Base-by-base conservation (phyloP, 2,888 invertebrate species). In the Oxystoma pomonae region DNA sequence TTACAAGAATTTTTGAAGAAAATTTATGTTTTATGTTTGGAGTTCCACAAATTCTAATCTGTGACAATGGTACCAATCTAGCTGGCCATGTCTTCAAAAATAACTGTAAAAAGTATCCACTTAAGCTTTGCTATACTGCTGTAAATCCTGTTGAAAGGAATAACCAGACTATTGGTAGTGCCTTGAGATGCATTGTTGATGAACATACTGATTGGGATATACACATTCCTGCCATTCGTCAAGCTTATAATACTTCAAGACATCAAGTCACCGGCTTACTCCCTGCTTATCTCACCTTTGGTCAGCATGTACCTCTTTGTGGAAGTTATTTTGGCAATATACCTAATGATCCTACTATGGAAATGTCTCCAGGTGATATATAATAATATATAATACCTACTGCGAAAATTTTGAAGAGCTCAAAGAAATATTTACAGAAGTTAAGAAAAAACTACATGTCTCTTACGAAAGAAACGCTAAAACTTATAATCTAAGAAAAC, bases 11-110 rank as follows among this genome's bases (percentile, higher is more conserved):
- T 2, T 22, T 71, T 7, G 59, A 58, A 65, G 35, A 35, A 12
- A 12, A 35, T 35, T 3, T 35, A 7, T 35, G 3, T 35, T 12
- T 35, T 35, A 35, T 68, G 5, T 75, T 70, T 66, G 73, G 73
- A 5, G 70, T 71, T 18, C 70, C 71, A 0, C 64, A 68, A 60
- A 55, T 20, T 1, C 35, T 72, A 2, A 70, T 71, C 17, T 63
- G 64, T 17, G 73, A 76, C 57, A 75, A 74, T 64, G 73, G 74
- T 0, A 59, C 59, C 3, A 72, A 73, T 57, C 74, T 71, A 63
- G 52, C 55, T 22, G 57, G 60, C 53, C 60, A 65, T 16, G 20
- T 35, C 5, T 35, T 35, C 35, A 35, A 35, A 35, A 35, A 35
- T 35, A 35, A 7, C 35, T 35, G 35, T 35, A 35, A 35, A 12